Evolutionary conservation across 2,113 vertebrate species (phyloP).

Genomic region (Rostratula benghalensis): DNA sequence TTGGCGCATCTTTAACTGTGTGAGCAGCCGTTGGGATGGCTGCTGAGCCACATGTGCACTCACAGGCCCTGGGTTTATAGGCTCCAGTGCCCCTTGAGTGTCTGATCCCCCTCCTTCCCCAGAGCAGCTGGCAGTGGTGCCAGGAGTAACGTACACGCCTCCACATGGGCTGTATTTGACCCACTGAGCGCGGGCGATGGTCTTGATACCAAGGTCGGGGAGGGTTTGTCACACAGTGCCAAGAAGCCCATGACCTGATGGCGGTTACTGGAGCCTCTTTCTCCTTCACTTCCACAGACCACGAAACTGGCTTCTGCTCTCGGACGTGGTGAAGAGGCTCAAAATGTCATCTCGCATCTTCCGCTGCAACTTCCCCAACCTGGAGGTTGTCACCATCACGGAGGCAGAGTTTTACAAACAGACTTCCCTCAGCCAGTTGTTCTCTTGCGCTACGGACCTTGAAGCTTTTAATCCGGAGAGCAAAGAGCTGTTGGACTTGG

Average conservation of each 20-base stretch:
- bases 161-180: accelerated
- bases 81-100: neutral
- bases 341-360: slow-evolving; percentile 90
- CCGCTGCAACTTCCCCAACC: slow-evolving; percentile 87
- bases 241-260: neutral
- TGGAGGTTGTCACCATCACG: slow-evolving; percentile 89
- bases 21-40: neutral
- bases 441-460: slow-evolving; percentile 88
- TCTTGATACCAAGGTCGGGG: neutral
- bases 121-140: neutral
- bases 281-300: slow-evolving; percentile 74
- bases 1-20: accelerated
- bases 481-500: slow-evolving; percentile 92
- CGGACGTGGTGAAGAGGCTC: slow-evolving; percentile 87
- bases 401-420: slow-evolving; percentile 94
- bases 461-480: slow-evolving; percentile 90
- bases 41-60: neutral
- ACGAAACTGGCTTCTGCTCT: slow-evolving; percentile 93
- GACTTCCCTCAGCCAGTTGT: slow-evolving; percentile 90
- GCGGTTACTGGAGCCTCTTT: neutral
- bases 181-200: neutral
- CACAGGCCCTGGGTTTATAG: neutral
- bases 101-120: neutral
- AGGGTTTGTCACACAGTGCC: neutral
- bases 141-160: accelerated